These are phyloP conservation scores for Listronotus bonariensis DNA, from an alignment of 1,140 invertebrate genomes.

Conservation along the genomic window DNA sequence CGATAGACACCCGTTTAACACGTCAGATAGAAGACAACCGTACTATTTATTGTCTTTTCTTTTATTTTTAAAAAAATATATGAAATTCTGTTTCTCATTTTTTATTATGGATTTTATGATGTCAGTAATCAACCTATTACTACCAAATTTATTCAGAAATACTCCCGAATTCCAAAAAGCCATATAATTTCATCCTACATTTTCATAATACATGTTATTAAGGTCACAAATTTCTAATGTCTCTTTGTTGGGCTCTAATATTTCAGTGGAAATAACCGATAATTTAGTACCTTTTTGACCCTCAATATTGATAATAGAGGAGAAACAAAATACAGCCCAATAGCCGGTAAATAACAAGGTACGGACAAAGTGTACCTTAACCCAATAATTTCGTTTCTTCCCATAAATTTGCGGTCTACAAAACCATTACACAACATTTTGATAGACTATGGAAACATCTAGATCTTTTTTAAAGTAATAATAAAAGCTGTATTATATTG, in stretches of 20 bases:
- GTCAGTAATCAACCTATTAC: too few species aligned
- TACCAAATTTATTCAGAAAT: too few species aligned
- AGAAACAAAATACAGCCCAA: slow-evolving; percentile 24
- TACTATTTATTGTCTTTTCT: too few species aligned
- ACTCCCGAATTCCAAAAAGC: too few species aligned
- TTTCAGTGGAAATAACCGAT: slow-evolving; percentile 23
- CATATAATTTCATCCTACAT: too few species aligned
- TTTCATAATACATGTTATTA: too few species aligned
- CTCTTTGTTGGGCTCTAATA: slow-evolving; percentile 13
- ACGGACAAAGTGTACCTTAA: slow-evolving; percentile 18
- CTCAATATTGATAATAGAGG: slow-evolving; percentile 32
- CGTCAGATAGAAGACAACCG: too few species aligned
- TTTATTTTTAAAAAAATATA: too few species aligned
- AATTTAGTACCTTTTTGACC: slow-evolving; percentile 33
- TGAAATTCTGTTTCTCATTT: too few species aligned
- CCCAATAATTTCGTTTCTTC: slow-evolving; percentile 23
- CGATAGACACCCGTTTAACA: too few species aligned
- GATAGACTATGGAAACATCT: neutral
- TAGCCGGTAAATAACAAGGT: slow-evolving; percentile 26
- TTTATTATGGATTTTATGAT: too few species aligned
- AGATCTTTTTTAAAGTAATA: neutral
- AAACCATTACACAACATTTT: slow-evolving; percentile 16
- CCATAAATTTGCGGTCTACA: slow-evolving; percentile 31
- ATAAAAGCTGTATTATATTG: too few species aligned
- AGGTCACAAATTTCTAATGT: slow-evolving; percentile 23